These are phyloP conservation scores for Nesidiocoris tenuis DNA, from an alignment of 2,888 invertebrate genomes.

Conservation along the genomic window DNA sequence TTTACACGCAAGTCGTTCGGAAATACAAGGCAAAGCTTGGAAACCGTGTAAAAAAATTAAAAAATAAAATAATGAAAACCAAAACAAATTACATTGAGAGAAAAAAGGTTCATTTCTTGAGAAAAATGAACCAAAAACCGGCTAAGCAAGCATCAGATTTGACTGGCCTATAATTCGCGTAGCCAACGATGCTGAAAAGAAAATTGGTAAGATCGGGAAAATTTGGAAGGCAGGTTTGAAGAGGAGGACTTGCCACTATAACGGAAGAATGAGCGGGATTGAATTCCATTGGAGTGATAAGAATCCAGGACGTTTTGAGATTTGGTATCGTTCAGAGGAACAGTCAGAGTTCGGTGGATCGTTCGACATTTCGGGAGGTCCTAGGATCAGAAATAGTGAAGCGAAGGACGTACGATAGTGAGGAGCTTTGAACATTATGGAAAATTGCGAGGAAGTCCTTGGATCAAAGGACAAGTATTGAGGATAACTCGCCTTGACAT, in stretches of 20 bases:
- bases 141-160: too few relatives aligned
- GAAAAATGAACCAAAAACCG: too few relatives aligned
- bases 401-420: background rate
- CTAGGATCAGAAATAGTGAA: background rate
- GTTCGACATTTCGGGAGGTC: background rate
- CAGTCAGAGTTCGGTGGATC: background rate
- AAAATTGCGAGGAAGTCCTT: background rate
- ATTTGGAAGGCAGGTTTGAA: slow-evolving; percentile 37
- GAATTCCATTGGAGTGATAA: too few relatives aligned
- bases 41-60: too few relatives aligned
- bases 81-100: too few relatives aligned
- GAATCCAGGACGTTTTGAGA: background rate
- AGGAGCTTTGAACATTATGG: background rate
- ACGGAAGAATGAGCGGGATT: background rate
- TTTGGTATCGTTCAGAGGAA: background rate
- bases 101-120: too few relatives aligned
- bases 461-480: background rate
- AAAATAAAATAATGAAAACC: too few relatives aligned
- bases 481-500: background rate
- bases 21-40: too few relatives aligned
- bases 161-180: too few relatives aligned
- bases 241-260: background rate
- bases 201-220: slow-evolving; percentile 9
- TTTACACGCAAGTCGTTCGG: too few relatives aligned
- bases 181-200: background rate